A percentile compares a stretch with the other conserved stretches of the same genome.
Conservation (phyloP, 2,113 vertebrate species). For the Ptilonorhynchus violaceus region DNA sequence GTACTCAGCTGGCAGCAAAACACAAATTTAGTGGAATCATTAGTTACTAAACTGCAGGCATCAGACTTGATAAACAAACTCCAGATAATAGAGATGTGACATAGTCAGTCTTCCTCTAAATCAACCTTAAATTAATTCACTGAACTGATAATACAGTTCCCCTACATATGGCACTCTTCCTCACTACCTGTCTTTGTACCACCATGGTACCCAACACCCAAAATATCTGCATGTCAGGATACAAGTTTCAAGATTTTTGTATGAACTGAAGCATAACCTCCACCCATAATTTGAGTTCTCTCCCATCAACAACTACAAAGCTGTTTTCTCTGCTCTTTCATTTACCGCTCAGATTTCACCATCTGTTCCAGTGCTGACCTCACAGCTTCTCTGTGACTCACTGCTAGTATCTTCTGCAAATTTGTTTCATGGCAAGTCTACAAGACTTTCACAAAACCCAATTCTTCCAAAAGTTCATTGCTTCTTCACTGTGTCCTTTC, state of each 20-base stretch:
- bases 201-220: not conserved
- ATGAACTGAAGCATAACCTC: not conserved
- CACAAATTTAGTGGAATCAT: not conserved
- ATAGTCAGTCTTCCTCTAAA: not conserved
- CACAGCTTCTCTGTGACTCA: not conserved
- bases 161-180: not conserved
- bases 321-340: not conserved
- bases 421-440: not conserved
- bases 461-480: not conserved
- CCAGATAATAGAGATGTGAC: not conserved
- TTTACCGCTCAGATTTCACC: not conserved
- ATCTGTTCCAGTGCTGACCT: not conserved
- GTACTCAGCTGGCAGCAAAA: not conserved
- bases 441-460: not conserved
- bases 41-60: not conserved
- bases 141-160: not conserved
- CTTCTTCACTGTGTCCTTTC: not conserved
- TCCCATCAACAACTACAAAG: not conserved
- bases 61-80: not conserved
- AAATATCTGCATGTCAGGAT: not conserved
- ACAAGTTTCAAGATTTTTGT: not conserved
- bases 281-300: not conserved
- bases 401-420: not conserved
- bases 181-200: not conserved
- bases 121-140: not conserved